Conservation (phyloP, 2,888 invertebrate species). For the Cataglyphis cursor region DNA sequence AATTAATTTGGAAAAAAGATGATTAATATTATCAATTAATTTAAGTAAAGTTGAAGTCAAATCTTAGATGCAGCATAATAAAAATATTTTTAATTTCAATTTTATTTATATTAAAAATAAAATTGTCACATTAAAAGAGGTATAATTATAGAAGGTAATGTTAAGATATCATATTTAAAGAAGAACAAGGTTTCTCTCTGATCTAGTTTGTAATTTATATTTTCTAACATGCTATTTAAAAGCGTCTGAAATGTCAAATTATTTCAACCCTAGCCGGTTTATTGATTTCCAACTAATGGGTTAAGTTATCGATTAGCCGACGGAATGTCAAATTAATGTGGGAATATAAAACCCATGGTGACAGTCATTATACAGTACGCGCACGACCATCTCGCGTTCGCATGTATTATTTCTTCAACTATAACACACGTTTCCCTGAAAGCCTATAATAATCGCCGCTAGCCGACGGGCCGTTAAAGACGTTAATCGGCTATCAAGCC, state of each 20-base stretch:
- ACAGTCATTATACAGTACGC: constrained; percentile 33
- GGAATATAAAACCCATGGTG: constrained; percentile 26
- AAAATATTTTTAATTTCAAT: background rate
- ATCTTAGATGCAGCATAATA: background rate
- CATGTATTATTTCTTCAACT: constrained; percentile 32
- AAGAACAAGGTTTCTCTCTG: background rate
- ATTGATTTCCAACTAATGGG: constrained; percentile 23
- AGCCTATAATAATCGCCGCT: constrained; percentile 27
- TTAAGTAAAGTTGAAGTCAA: background rate
- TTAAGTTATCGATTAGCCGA: constrained; percentile 22
- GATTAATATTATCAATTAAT: background rate
- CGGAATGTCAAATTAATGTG: constrained; percentile 33
- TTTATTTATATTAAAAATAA: background rate
- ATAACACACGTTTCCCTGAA: constrained; percentile 28
- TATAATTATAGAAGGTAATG: background rate
- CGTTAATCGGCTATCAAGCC: constrained; percentile 49
- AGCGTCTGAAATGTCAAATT: constrained; percentile 17
- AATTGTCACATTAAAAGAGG: background rate
- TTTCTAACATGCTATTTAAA: background rate
- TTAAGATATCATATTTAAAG: background rate
- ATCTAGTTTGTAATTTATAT: background rate
- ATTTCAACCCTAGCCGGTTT: background rate
- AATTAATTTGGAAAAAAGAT: background rate
- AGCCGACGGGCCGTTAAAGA: constrained; percentile 14
- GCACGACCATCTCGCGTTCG: background rate